Evolutionary conservation across 2,797 vertebrate species (phyloP).

Genomic region (Dryobates pubescens): DNA sequence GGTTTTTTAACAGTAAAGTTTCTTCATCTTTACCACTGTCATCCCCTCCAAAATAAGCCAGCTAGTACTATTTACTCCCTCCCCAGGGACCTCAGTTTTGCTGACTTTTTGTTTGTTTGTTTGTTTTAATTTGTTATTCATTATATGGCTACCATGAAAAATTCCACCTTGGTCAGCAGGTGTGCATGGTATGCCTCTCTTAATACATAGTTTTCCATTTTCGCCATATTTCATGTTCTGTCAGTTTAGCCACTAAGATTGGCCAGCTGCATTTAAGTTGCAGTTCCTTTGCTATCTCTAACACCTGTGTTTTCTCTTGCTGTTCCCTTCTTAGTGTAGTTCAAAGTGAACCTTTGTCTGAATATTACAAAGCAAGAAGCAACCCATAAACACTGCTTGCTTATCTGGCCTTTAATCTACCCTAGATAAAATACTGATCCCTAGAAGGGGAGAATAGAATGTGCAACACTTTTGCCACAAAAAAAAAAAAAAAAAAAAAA

Average conservation of each 20-base stretch:
- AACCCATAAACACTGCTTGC: background rate
- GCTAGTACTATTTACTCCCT: background rate
- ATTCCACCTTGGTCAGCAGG: conserved; percentile 32
- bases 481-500: background rate
- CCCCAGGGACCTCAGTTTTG: background rate
- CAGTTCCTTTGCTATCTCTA: background rate
- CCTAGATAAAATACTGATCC: background rate
- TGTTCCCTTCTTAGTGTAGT: background rate
- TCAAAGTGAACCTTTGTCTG: background rate
- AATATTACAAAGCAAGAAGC: background rate
- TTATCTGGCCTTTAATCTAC: background rate
- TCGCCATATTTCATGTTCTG: background rate
- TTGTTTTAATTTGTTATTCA: conserved; percentile 11
- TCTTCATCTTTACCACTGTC: background rate
- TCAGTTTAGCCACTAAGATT: background rate
- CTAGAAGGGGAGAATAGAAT: background rate
- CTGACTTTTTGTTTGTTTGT: background rate
- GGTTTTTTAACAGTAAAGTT: background rate
- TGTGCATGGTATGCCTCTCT: background rate
- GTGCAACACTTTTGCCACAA: background rate
- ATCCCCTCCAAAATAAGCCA: background rate
- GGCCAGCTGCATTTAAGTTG: background rate
- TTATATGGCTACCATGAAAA: background rate
- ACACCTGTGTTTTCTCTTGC: background rate
- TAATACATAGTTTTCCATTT: conserved; percentile 1